Base-by-base conservation (phyloP, 2,113 vertebrate species). In the Okapia johnstoni region DNA sequence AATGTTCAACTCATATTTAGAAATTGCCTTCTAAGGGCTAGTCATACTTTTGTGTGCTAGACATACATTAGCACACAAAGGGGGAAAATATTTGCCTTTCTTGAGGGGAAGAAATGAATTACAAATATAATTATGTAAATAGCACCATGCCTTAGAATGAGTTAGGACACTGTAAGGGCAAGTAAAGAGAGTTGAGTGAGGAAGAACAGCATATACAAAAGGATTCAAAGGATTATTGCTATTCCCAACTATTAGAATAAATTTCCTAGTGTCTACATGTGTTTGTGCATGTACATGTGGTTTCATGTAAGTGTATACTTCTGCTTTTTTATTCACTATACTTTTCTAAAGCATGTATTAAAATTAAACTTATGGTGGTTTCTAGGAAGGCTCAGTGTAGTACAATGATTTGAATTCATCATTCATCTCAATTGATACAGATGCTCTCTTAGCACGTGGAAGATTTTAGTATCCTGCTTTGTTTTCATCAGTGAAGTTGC, bases 401-500 rank as follows among this genome's bases (percentile, higher is more conserved):
- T 10, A 3, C 9, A 12, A 30, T 55, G 16, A 73, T 14, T 73
- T 40, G 10, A 73, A 43, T 2, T 43, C 43, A 48, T 48, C n/a
- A 21, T 1, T 54, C 33, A 52, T 6, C 9, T 88, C 16, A 73
- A 43, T 21, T 73, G 40, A 10, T 11, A 43, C 10, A 55, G 12
- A 43, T 30, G 2, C 26, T 55, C 50, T 6, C 25, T 3, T 14
- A 43, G 2, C 16, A 43, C 1, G 0, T 55, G n/a, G n/a, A 10
- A 6, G 61, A 88, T 3, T 16, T 43, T 28, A 55, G 36, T 6
- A 12, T 73, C 10, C 3, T 55, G 3, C 4, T 88, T 16, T 43
- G 16, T 81, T 40, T n/a, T 88, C 50, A 88, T 55, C 50, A 88
- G 16, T 43, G n/a, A n/a, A 30, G 26, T 73, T 43, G 14, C 2